Conservation (phyloP, 2,888 invertebrate genomes). For the Rotaria socialis region DNA sequence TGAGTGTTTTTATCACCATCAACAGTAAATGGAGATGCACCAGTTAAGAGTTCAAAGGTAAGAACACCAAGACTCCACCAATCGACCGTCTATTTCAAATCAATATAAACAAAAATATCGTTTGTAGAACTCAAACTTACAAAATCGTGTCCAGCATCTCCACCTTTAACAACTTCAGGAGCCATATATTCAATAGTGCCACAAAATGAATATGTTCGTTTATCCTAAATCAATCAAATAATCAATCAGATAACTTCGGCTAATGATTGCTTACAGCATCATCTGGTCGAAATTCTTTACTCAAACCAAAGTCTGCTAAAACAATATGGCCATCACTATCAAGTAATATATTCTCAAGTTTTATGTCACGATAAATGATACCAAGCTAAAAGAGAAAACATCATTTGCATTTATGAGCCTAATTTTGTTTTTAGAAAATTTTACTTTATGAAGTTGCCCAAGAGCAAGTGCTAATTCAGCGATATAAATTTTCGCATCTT, state of each 20-base stretch:
- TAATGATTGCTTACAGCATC: slow-evolving; percentile 63
- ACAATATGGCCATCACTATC: slow-evolving; percentile 91
- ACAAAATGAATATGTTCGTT: slow-evolving; percentile 89
- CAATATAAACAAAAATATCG: not conserved
- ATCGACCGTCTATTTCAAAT: slow-evolving; percentile 69
- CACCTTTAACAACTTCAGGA: slow-evolving; percentile 74
- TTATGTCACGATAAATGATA: slow-evolving; percentile 94
- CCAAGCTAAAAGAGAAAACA: slow-evolving; percentile 62
- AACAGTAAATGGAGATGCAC: slow-evolving; percentile 85
- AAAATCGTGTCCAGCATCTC: slow-evolving; percentile 84
- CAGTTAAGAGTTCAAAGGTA: slow-evolving; percentile 89
- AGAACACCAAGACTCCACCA: slow-evolving; percentile 98
- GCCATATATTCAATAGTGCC: slow-evolving; percentile 99
- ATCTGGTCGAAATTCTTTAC: slow-evolving; percentile 77
- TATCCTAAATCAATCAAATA: slow-evolving; percentile 51
- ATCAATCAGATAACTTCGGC: slow-evolving; percentile 46
- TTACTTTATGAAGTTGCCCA: slow-evolving; percentile 88
- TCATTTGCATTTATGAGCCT: slow-evolving; percentile 63
- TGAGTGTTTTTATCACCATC: slow-evolving; percentile 88
- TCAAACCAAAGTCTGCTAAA: slow-evolving; percentile 91
- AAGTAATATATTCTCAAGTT: slow-evolving; percentile 89
- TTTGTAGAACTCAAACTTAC: slow-evolving; percentile 67
- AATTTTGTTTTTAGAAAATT: not conserved
- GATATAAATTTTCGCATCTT: slow-evolving; percentile 84
- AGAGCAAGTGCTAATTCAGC: slow-evolving; percentile 91